phyloP scores from a whole-genome alignment of 2,113 vertebrate genomes.

The Kobus ellipsiprymnus region DNA sequence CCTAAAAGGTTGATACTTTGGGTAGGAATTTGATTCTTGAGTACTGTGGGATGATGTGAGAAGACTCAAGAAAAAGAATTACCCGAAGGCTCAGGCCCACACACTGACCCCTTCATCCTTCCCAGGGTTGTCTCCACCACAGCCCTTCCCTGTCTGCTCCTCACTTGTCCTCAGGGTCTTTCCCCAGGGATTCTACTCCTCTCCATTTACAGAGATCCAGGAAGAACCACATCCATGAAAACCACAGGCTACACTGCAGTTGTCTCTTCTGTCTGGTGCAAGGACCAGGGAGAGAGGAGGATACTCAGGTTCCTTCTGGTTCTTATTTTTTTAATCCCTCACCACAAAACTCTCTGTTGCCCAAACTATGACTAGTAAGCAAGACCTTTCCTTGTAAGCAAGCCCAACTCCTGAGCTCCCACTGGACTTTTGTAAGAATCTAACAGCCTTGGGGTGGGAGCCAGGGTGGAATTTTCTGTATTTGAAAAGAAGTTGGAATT shows the following conservation, averaged over 20 bases:
- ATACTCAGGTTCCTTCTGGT: background rate
- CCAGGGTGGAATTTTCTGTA: background rate
- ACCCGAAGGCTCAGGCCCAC: background rate
- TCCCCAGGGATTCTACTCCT: background rate
- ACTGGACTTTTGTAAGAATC: background rate
- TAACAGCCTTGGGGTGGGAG: background rate
- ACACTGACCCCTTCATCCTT: background rate
- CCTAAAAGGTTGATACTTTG: background rate
- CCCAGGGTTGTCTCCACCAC: background rate
- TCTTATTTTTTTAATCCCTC: background rate
- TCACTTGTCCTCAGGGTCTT: background rate
- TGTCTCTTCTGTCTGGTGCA: background rate
- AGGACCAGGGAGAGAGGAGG: background rate
- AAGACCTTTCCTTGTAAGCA: background rate
- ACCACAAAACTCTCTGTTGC: background rate
- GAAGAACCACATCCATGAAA: background rate
- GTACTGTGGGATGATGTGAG: background rate
- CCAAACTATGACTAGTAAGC: background rate
- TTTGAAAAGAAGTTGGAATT: background rate
- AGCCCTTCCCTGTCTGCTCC: background rate
- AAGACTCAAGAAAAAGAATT: background rate
- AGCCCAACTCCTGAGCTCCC: background rate
- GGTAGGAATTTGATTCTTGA: background rate
- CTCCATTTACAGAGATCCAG: background rate
- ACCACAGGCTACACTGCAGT: background rate